A percentile compares a stretch with the other conserved stretches of the same genome.
Conservation (phyloP, 2,888 invertebrate genomes). For the Amiota communis region DNA sequence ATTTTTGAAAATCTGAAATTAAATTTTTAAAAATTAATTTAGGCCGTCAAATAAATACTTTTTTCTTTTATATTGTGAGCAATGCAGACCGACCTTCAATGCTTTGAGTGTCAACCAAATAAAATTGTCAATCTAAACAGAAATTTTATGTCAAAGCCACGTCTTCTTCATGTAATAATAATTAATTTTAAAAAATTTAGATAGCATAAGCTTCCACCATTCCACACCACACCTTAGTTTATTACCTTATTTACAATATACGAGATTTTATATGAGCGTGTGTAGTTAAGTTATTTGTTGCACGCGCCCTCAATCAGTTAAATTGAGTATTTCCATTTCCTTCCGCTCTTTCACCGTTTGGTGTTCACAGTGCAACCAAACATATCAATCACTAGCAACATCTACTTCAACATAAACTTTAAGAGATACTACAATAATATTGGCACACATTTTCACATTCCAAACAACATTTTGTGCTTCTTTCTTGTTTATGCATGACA, state of each 20-base stretch:
- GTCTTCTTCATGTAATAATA: too few relatives aligned
- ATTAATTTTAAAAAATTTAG: not conserved
- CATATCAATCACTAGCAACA: too few relatives aligned
- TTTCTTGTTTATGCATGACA: slow-evolving; percentile 3
- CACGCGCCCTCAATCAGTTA: slow-evolving; percentile 50
- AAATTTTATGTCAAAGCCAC: too few relatives aligned
- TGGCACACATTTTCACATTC: slow-evolving; percentile 58
- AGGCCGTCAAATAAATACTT: too few relatives aligned
- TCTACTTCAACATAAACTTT: slow-evolving; percentile 23
- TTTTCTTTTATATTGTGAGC: too few relatives aligned
- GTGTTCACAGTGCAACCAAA: too few relatives aligned
- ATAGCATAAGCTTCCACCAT: slow-evolving; percentile 40
- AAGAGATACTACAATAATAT: slow-evolving; percentile 47
- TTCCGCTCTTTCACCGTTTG: not conserved
- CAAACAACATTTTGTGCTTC: slow-evolving; percentile 34
- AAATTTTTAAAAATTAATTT: too few relatives aligned
- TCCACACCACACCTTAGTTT: slow-evolving; percentile 49
- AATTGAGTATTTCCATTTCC: slow-evolving; percentile 46
- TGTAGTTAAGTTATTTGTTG: not conserved
- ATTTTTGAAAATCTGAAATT: too few relatives aligned
- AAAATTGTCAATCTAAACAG: too few relatives aligned
- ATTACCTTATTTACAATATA: not conserved
- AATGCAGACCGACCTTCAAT: too few relatives aligned
- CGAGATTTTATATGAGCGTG: too few relatives aligned
- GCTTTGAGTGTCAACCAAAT: too few relatives aligned